Conservation (phyloP, 2,888 invertebrate species). For the Standfussiana lucernea region DNA sequence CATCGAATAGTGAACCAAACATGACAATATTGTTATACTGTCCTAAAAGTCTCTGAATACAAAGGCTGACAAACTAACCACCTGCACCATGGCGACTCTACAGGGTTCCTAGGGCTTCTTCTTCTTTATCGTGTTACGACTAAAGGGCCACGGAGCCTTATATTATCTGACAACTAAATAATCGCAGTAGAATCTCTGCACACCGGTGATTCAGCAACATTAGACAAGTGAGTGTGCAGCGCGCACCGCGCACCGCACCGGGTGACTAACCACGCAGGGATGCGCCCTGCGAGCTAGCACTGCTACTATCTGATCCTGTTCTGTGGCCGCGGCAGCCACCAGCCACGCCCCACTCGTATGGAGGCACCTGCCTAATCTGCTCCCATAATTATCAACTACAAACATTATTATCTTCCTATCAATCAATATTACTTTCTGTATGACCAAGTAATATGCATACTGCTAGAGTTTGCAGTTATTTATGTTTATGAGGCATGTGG, state of each 20-base stretch:
- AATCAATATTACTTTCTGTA: background rate
- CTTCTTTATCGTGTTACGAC: too few species aligned
- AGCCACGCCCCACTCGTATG: background rate
- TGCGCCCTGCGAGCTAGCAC: slow-evolving; percentile 21
- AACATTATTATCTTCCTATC: background rate
- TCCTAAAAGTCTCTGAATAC: background rate
- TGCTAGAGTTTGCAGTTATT: too few species aligned
- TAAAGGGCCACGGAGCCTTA: background rate
- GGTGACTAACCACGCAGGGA: slow-evolving; percentile 60
- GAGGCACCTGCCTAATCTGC: background rate
- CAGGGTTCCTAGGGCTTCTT: background rate
- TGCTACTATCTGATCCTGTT: background rate
- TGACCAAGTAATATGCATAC: too few species aligned
- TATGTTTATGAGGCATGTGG: too few species aligned
- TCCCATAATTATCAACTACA: background rate
- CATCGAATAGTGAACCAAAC: background rate
- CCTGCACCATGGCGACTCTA: background rate
- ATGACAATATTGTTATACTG: background rate
- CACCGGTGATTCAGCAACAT: slow-evolving; percentile 4
- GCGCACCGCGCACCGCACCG: background rate
- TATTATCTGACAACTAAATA: background rate
- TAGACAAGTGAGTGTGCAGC: slow-evolving; percentile 16
- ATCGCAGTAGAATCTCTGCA: background rate
- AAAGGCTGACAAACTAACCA: background rate
- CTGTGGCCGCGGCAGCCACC: background rate